phyloP scores from a whole-genome alignment of 1,140 invertebrate species.

The Patella vulgata region DNA sequence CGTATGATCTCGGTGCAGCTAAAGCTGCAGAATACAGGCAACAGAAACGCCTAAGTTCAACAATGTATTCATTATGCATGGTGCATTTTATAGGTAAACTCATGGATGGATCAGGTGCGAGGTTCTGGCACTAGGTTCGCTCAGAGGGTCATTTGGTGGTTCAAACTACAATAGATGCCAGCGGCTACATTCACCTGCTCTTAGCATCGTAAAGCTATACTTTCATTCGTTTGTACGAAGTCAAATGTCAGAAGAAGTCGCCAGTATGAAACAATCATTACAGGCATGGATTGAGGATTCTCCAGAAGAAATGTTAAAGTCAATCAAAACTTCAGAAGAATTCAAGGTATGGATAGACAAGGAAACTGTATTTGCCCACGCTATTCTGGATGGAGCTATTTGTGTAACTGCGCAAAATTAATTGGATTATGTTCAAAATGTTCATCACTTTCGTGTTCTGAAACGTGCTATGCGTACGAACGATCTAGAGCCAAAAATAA shows the following conservation, averaged over 20 bases:
- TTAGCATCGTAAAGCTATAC: no score
- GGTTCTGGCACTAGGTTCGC: conserved; percentile 65
- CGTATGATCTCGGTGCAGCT: conserved; percentile 64
- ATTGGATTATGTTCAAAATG: conserved; percentile 9
- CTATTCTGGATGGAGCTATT: neutral
- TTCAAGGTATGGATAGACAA: neutral
- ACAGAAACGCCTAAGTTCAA: neutral
- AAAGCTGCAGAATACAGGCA: conserved; percentile 48
- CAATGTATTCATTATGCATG: conserved; percentile 21
- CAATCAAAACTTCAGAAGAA: neutral
- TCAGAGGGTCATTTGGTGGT: conserved; percentile 63
- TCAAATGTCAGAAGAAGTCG: neutral
- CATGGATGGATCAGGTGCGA: conserved; percentile 28
- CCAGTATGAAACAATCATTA: no score
- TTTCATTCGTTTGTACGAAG: no score
- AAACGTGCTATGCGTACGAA: conserved; percentile 12
- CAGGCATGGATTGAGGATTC: no score
- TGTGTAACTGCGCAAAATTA: no score
- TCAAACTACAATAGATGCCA: conserved; percentile 70
- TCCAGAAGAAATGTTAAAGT: neutral
- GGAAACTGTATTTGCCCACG: neutral
- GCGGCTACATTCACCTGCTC: conserved; percentile 65
- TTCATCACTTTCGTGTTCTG: conserved; percentile 7
- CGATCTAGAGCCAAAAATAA: no score
- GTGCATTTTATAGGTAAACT: conserved; percentile 12